These are phyloP conservation scores for Zophobas atratus DNA, from an alignment of 1,140 invertebrate species.

Conservation along the genomic window DNA sequence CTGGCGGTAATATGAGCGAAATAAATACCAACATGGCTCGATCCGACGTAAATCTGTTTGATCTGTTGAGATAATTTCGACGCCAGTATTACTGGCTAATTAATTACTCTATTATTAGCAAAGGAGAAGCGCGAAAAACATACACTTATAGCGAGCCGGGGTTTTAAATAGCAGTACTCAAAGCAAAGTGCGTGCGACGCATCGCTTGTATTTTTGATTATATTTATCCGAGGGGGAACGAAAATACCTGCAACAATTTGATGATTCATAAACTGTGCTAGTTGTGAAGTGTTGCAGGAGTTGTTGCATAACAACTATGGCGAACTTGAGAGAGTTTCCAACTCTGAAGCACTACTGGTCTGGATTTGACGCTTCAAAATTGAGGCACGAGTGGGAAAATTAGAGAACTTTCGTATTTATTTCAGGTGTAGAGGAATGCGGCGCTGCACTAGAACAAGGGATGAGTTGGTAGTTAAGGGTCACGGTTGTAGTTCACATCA, in stretches of 20 bases:
- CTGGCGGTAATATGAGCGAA: slow-evolving; percentile 3
- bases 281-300: no score
- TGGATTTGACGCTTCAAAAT: no score
- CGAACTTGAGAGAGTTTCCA: no score
- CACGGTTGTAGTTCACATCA: no score
- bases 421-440: no score
- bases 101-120: slow-evolving; percentile 41
- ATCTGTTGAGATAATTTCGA: slow-evolving; percentile 19
- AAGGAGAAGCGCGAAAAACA: slow-evolving; percentile 22
- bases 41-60: background rate
- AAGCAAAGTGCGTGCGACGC: slow-evolving; percentile 32
- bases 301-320: no score
- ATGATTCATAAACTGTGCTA: background rate
- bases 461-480: no score
- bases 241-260: slow-evolving; percentile 19
- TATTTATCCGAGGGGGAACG: slow-evolving; percentile 7
- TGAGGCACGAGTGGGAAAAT: no score
- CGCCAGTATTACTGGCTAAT: slow-evolving; percentile 19
- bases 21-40: slow-evolving; percentile 1
- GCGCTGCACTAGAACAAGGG: no score
- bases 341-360: no score
- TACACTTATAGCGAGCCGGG: slow-evolving; percentile 10
- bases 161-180: slow-evolving; percentile 30
- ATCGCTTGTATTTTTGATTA: slow-evolving; percentile 40
- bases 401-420: no score